Percentiles rank a stretch among this genome's conserved stretches.
phyloP scores from a whole-genome alignment of 35 echinoderm and acorn worm species.

The Lytechinus variegatus region DNA sequence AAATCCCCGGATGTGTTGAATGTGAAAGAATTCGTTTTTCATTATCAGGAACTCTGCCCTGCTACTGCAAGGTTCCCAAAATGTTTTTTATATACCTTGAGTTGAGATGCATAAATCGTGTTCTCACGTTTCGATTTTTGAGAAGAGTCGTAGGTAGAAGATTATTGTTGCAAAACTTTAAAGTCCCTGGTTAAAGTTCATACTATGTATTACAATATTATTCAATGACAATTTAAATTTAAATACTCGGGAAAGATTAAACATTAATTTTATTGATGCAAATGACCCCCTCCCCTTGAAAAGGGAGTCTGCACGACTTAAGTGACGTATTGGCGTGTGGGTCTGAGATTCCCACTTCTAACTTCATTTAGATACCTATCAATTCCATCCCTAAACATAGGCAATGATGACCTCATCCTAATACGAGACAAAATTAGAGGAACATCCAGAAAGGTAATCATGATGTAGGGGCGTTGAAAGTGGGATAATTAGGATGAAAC shows the following conservation, averaged over 20 bases:
- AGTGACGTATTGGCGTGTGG: neutral
- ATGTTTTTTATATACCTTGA: too few species aligned
- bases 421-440: neutral
- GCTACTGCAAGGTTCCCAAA: too few species aligned
- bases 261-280: neutral
- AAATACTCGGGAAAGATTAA: too few species aligned
- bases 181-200: too few species aligned
- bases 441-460: neutral
- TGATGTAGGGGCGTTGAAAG: neutral
- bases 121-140: too few species aligned
- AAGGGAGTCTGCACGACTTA: neutral
- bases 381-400: neutral
- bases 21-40: neutral
- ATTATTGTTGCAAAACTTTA: too few species aligned
- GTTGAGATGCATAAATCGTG: too few species aligned
- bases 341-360: neutral
- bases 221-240: too few species aligned
- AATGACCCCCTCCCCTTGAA: neutral
- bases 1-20: neutral
- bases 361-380: constrained; percentile 2
- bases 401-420: neutral
- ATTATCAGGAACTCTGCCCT: neutral
- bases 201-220: too few species aligned
- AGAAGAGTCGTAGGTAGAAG: too few species aligned
- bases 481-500: neutral